Evolutionary conservation across 2,888 invertebrate genomes (phyloP).

Genomic region (Torymus tubicola): DNA sequence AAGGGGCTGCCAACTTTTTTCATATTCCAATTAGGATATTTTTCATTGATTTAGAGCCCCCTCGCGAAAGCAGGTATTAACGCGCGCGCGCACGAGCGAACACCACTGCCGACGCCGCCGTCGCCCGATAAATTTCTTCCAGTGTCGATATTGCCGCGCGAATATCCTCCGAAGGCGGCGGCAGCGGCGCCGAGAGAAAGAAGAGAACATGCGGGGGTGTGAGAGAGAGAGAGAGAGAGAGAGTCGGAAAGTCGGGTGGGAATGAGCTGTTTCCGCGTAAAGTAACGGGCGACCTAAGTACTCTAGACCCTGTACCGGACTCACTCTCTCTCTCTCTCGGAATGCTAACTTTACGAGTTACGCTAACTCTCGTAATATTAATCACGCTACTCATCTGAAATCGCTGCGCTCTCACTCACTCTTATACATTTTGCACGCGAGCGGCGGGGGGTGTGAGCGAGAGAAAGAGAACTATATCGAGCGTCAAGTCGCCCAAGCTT

Average conservation of each 20-base stretch:
- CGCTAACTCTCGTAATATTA: constrained; percentile 75
- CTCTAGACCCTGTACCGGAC: constrained; percentile 51
- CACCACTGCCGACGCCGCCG: background rate
- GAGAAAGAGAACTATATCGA: too few relatives aligned
- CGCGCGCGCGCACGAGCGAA: constrained; percentile 70
- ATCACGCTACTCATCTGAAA: constrained; percentile 72
- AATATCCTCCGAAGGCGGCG: background rate
- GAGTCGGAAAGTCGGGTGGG: too few relatives aligned
- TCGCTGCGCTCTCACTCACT: constrained; percentile 60
- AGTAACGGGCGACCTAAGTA: constrained; percentile 54
- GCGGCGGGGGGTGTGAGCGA: too few relatives aligned
- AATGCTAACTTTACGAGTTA: constrained; percentile 74
- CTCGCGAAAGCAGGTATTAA: constrained; percentile 72
- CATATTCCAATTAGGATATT: constrained; percentile 77
- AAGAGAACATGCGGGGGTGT: background rate
- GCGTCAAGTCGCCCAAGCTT: constrained; percentile 18
- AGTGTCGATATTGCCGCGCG: constrained; percentile 68
- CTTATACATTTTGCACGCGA: background rate
- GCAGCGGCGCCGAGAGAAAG: background rate
- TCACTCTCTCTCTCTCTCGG: background rate
- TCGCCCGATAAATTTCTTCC: constrained; percentile 71
- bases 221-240: too few relatives aligned
- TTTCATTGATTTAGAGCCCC: constrained; percentile 75
- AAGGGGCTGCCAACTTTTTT: constrained; percentile 73
- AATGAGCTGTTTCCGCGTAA: constrained; percentile 9